Percentiles rank a stretch among this genome's conserved stretches.
Conservation (phyloP, 1,140 invertebrate species). For the Tyrophagus putrescentiae region DNA sequence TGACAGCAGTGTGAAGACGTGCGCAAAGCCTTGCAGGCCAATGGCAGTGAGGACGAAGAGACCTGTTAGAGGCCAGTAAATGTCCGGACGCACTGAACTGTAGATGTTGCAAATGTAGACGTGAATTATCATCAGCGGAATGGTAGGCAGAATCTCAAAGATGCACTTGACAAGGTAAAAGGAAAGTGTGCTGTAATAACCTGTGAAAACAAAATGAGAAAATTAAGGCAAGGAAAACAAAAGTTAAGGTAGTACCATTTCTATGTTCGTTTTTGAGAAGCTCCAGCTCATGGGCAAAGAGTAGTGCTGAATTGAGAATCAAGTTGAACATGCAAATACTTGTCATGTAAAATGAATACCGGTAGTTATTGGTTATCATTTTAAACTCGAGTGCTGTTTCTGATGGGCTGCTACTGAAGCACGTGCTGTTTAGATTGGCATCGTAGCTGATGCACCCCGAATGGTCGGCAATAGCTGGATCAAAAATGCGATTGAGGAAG, state of each 20-base stretch:
- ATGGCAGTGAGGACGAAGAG: neutral
- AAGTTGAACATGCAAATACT: neutral
- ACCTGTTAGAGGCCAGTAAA: neutral
- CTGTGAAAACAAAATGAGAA: neutral
- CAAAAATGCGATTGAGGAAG: no score
- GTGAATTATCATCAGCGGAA: neutral
- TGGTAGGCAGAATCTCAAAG: neutral
- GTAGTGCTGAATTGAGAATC: neutral
- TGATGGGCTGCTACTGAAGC: neutral
- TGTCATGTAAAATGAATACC: neutral
- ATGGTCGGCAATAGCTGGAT: neutral
- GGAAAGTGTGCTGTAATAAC: neutral
- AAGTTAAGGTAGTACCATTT: constrained; percentile 5
- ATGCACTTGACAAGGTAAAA: neutral
- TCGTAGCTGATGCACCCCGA: neutral
- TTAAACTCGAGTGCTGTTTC: neutral
- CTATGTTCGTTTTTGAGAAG: constrained; percentile 10
- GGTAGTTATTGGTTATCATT: neutral
- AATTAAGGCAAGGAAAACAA: neutral
- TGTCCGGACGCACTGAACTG: neutral
- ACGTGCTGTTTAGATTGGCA: constrained; percentile 6
- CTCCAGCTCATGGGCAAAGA: neutral
- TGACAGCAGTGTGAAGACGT: neutral
- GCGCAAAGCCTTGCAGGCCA: neutral
- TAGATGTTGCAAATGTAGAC: neutral